These are phyloP conservation scores for Parelbella ahira DNA, from an alignment of 2,888 invertebrate species.

Conservation along the genomic window DNA sequence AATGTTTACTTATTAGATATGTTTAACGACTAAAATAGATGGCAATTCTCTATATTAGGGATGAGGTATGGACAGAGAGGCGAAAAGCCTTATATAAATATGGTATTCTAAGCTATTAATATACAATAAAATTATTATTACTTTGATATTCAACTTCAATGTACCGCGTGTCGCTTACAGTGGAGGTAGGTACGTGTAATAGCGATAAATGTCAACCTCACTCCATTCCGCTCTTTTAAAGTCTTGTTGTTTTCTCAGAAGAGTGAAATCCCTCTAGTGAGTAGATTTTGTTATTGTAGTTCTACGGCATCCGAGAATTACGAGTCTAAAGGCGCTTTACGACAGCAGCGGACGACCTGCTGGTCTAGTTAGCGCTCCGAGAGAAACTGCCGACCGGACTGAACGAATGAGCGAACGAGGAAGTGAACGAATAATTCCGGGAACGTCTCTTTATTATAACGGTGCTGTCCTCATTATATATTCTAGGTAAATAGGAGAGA, in stretches of 20 bases:
- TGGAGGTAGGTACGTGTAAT: neutral
- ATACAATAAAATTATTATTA: too few relatives aligned
- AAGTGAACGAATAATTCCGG: constrained; percentile 2
- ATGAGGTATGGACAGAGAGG: too few relatives aligned
- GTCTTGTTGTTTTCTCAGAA: neutral
- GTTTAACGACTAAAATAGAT: too few relatives aligned
- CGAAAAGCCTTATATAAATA: too few relatives aligned
- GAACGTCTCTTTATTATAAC: constrained; percentile 2
- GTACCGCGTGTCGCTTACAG: neutral
- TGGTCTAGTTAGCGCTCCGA: constrained; percentile 12
- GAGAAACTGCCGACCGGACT: too few relatives aligned
- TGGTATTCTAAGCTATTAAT: too few relatives aligned
- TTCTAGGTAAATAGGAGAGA: neutral
- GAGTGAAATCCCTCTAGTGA: constrained; percentile 4
- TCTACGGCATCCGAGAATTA: constrained; percentile 18
- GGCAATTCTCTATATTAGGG: too few relatives aligned
- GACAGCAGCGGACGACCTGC: constrained; percentile 7
- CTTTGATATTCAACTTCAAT: too few relatives aligned
- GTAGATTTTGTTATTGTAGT: constrained; percentile 7
- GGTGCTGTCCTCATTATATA: neutral
- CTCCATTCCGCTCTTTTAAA: neutral
- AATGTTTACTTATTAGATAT: too few relatives aligned
- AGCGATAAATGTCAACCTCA: too few relatives aligned
- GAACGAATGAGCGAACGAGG: constrained; percentile 9
- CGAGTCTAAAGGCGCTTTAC: constrained; percentile 13